Percentiles rank a stretch among this genome's conserved stretches.
Conservation (phyloP, 2,888 invertebrate genomes). For the Troilus luridus region DNA sequence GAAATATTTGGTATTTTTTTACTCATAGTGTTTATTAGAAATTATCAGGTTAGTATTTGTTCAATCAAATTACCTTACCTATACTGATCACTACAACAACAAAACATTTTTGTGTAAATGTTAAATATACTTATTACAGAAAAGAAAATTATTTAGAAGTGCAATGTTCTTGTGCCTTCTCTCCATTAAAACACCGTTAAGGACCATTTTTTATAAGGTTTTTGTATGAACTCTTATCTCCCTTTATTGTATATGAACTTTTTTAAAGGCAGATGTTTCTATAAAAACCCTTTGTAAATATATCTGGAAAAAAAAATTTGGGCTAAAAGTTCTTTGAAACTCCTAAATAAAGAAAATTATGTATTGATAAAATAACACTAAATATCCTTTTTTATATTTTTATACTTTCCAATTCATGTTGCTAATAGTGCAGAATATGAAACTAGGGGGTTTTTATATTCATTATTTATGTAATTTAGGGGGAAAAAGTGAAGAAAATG, state of each 20-base stretch:
- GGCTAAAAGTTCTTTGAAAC: conserved; percentile 11
- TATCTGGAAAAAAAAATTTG: neutral
- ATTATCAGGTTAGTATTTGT: neutral
- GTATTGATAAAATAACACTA: neutral
- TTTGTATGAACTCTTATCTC: conserved; percentile 41
- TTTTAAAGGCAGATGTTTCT: conserved; percentile 28
- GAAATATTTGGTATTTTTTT: neutral
- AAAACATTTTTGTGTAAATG: neutral
- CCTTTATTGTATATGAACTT: conserved; percentile 52
- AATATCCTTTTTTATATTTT: conserved; percentile 49
- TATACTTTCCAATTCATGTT: conserved; percentile 47
- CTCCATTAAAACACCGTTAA: conserved; percentile 43
- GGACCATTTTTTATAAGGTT: conserved; percentile 54
- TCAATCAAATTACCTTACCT: neutral
- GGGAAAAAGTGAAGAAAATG: neutral
- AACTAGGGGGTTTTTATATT: conserved; percentile 41
- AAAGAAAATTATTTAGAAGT: conserved; percentile 49
- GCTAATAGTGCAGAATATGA: conserved; percentile 20
- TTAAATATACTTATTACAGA: neutral
- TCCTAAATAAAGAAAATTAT: conserved; percentile 30
- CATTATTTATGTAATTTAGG: conserved; percentile 35
- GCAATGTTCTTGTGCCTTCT: conserved; percentile 56
- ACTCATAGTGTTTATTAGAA: neutral
- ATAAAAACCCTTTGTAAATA: conserved; percentile 36
- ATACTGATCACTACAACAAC: neutral